Evolutionary conservation across 2,113 vertebrate species (phyloP), one percentile per base, ranked within the genome.

Genomic region (Corvus cornix): DNA sequence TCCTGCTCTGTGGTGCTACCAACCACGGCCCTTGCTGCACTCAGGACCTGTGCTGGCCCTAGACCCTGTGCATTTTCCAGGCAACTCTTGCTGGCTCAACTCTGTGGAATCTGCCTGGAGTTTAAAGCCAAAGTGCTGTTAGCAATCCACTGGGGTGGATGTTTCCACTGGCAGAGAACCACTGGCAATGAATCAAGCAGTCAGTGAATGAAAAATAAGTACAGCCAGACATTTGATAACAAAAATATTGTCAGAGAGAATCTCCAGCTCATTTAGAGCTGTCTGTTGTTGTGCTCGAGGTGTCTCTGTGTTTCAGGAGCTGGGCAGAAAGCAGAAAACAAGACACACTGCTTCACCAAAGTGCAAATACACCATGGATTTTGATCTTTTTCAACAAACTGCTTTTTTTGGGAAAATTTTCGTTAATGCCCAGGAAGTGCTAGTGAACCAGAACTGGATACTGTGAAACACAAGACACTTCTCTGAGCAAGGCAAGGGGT

Each of bases 211-310:
- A 92, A 86, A 95, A 96, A 90, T 70, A 87, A 90, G 48, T 30
- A 51, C 52, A 91, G 28, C 16, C 90, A 94, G 76, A 33, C 6
- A 8, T 89, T 64, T 96, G 95, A 75, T 83, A 92, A 86, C 49
- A 88, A 84, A 96, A 96, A 77, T 75, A 93, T 81, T 94, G 90
- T 93, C 88, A 88, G 73, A 68, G 67, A 83, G 87, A 68, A 56
- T 75, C 68, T 92, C 52, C 13, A 8, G 79, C 56, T 91, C 64
- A 56, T 90, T 94, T 81, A 74, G 51, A 88, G 60, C 46, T 88
- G 46, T 86, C 76, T 83, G 41, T 72, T 91, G 62, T 33, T 81
- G 75, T 63, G 44, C 60, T 93, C 2, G 7, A 93, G 79, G 68
- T 90, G 68, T 60, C 68, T 52, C 16, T 64, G 26, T 49, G 73